These are phyloP conservation scores for Drosophila sordidula DNA, from an alignment of 2,888 invertebrate genomes.

Conservation along the genomic window DNA sequence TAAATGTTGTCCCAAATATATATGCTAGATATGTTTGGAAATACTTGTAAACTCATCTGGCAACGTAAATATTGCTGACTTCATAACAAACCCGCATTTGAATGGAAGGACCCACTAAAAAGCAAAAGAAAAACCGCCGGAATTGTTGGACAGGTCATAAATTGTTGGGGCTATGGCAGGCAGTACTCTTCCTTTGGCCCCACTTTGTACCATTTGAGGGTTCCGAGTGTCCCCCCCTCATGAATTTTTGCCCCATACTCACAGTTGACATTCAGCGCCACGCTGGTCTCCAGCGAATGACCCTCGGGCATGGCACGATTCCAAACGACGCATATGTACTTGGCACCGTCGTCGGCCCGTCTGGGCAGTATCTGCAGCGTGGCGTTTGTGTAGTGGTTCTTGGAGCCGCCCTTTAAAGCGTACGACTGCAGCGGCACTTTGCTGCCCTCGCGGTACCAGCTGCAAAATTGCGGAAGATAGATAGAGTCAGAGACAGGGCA, in stretches of 20 bases:
- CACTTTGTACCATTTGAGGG: conserved; percentile 2
- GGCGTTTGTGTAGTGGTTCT: conserved; percentile 91
- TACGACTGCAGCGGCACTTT: conserved; percentile 90
- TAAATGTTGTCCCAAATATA: too few relatives aligned
- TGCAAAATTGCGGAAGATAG: conserved; percentile 68
- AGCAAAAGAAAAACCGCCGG: not conserved
- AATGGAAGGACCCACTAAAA: conserved; percentile 20
- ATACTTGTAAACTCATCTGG: not conserved
- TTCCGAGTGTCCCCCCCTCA: not conserved
- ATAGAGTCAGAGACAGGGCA: not conserved
- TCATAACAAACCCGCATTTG: conserved; percentile 28
- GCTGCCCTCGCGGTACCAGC: conserved; percentile 93
- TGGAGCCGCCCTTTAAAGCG: conserved; percentile 89
- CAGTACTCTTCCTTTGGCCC: conserved; percentile 15
- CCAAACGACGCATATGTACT: conserved; percentile 94
- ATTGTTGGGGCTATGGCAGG: conserved; percentile 49
- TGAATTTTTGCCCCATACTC: conserved; percentile 86
- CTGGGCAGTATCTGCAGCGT: conserved; percentile 91
- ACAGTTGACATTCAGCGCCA: conserved; percentile 95
- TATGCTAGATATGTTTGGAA: too few relatives aligned
- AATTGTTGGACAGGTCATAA: conserved; percentile 54
- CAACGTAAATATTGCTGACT: conserved; percentile 26
- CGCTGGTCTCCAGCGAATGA: conserved; percentile 91
- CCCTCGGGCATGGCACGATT: conserved; percentile 95
- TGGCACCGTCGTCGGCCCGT: conserved; percentile 93